A percentile compares a stretch with the other conserved stretches of the same genome.
These are phyloP conservation scores for Bursaphelenchus mucronatus DNA, from an alignment of 1,140 invertebrate genomes.

Conservation along the genomic window DNA sequence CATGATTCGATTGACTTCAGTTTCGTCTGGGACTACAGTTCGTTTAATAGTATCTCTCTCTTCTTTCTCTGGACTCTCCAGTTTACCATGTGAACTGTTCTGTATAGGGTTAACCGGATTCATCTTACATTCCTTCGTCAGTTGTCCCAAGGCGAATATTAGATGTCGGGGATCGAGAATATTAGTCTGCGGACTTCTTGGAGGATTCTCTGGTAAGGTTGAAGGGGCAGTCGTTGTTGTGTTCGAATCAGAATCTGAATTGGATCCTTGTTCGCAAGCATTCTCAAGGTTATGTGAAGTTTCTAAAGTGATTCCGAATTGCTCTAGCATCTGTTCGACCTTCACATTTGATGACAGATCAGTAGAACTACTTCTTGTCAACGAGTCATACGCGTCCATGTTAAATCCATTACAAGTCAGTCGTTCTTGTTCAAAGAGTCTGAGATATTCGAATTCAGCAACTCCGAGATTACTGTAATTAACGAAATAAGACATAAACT, in stretches of 20 bases:
- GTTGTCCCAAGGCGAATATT: constrained; percentile 9
- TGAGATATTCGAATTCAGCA: constrained; percentile 18
- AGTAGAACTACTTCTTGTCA: constrained; percentile 12
- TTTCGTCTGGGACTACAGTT: too few species aligned
- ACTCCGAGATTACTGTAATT: constrained; percentile 15
- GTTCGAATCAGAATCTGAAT: too few species aligned
- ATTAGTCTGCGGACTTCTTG: neutral
- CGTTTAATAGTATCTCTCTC: too few species aligned
- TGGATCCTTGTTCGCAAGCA: too few species aligned
- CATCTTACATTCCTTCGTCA: neutral
- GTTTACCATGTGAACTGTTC: too few species aligned
- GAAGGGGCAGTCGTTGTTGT: too few species aligned
- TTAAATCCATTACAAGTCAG: constrained; percentile 2
- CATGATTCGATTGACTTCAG: too few species aligned
- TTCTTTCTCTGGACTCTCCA: too few species aligned
- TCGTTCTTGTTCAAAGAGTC: constrained; percentile 17
- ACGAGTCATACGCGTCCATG: neutral
- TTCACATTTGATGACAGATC: constrained; percentile 5
- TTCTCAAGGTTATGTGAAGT: too few species aligned
- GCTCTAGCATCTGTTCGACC: constrained; percentile 9
- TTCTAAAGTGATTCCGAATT: constrained; percentile 14
- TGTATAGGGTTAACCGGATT: too few species aligned
- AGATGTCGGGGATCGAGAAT: constrained; percentile 6
- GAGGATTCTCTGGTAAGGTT: too few species aligned
- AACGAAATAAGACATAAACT: constrained; percentile 5